Base-by-base conservation (phyloP, 2,888 invertebrate species). In the Diarsia mendica region DNA sequence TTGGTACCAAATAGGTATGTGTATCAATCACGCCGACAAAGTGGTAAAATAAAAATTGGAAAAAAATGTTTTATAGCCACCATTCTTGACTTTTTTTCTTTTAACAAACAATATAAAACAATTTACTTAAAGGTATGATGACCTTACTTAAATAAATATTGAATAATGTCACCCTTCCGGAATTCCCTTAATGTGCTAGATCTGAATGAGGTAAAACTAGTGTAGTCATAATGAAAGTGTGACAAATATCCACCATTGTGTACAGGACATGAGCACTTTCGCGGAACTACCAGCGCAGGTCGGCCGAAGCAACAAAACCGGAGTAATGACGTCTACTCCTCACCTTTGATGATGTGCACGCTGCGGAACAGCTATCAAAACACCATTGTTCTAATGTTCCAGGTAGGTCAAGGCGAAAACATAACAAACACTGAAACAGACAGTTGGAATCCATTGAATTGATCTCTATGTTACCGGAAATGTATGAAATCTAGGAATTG, bases 341-440 rank as follows among this genome's bases (percentile, higher is more conserved):
- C 46, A 49, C 51, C 73, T 63, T 63, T 20, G 49, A 55, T 67
- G 67, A 72, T 63, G 80, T 11, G 65, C 3, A 28, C 46, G 13
- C 20, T 55, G 69, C 67, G 75, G 49, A 75, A 75, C 84, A n/a
- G 39, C 28, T 65, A 80, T 72, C 69, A 72, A 67, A 80, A 80
- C 72, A 80, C 75, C 76, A 84, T 84, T 84, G 84, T 80, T 70
- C 44, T 74, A 18, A 51, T 58, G 51, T 33, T n/a, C 44, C 48
- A 60, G 55, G 23, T 53, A 64, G 66, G 72, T 80, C 63, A 70
- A 48, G 70, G 60, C 64, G 33, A 39, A 15, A 49, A 28, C 51
- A 48, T 18, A 55, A 48, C 13, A 55, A 44, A 49, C 51, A 23
- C 20, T 33, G 28, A 28, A 28, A 28, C 49, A 46, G 9, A 13